phyloP scores from a whole-genome alignment of 2,888 invertebrate species.

The Hesperia comma region DNA sequence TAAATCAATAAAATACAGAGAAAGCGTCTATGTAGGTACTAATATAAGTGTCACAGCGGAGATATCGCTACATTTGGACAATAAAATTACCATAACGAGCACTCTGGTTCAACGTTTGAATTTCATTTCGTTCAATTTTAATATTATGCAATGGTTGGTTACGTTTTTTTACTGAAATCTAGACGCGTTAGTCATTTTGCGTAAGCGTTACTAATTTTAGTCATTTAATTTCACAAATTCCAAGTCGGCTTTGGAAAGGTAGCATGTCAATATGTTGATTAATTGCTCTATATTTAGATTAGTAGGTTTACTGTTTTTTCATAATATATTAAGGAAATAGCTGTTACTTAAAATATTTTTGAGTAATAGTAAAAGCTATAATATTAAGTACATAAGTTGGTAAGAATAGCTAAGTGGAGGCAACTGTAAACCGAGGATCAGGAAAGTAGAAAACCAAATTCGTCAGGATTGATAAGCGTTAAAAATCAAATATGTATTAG shows the following conservation, averaged over 20 bases:
- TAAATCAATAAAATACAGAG: conserved; percentile 35
- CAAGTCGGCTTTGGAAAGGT: too few species aligned
- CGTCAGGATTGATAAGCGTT: too few species aligned
- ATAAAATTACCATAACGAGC: conserved; percentile 46
- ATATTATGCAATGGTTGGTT: conserved; percentile 18
- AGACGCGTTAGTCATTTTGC: background rate
- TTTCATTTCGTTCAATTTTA: conserved; percentile 7
- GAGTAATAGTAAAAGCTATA: too few species aligned
- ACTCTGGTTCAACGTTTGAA: conserved; percentile 42
- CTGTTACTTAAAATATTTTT: too few species aligned
- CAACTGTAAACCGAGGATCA: too few species aligned
- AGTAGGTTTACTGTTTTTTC: too few species aligned
- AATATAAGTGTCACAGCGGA: conserved; percentile 43
- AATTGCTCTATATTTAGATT: background rate
- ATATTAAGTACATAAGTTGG: too few species aligned
- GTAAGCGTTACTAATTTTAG: background rate
- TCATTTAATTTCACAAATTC: too few species aligned
- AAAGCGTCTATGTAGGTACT: conserved; percentile 46
- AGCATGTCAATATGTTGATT: background rate
- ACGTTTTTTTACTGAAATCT: background rate
- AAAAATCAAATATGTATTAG: too few species aligned
- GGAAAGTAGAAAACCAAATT: too few species aligned
- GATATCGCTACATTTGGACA: conserved; percentile 40
- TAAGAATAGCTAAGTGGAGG: too few species aligned
- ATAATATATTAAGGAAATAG: too few species aligned